Base-by-base conservation (phyloP, 2,113 vertebrate genomes). In the Oxygymnocypris stewartii region DNA sequence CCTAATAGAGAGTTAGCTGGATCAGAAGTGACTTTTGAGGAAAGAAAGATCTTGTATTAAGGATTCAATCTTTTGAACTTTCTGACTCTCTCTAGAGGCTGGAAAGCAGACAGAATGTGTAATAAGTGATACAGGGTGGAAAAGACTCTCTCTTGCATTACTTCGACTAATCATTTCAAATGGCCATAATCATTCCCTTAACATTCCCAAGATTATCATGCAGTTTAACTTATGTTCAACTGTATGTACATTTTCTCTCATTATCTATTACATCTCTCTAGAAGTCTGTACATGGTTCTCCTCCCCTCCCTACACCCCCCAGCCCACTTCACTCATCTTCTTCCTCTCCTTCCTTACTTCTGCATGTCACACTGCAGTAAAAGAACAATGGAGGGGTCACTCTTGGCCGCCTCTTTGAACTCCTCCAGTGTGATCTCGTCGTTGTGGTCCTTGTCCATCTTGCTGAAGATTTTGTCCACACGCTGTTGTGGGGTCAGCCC, bases 381-480 rank as follows among this genome's bases (percentile, higher is more conserved):
- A 83, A 99, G 94, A 78, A 99, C 97, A 0, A 99, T 99, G 71
- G 98, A 99, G 3, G 98, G 98, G 93, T 99, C 98, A 0, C 97
- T 98, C 92, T 97, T 99, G 2, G 98, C 98, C 0, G 98, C 98
- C 93, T 99, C 98, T 92, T 99, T 99, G 92, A 99, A 99, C 95
- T 99, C 98, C 86, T 98, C 98, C 93, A 99, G 93, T 6, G 96
- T 96, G 92, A 99, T 99, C 94, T 99, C 98, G 86, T 99, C 98
- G 0, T 99, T 97, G 92, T 97, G 97, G 94, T 99, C 98, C 91
- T 97, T 98, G 95, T 99, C 98, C 98, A 99, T 99, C 96, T 98
- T 99, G 92, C 97, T 98, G 95, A 99, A 99, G 95, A 99, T 99
- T 95, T 98, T 99, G 94, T 99, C 98, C 31, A 99, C 98, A 0